phyloP scores from a whole-genome alignment of 1,140 invertebrate species.

The Prorops nasuta region DNA sequence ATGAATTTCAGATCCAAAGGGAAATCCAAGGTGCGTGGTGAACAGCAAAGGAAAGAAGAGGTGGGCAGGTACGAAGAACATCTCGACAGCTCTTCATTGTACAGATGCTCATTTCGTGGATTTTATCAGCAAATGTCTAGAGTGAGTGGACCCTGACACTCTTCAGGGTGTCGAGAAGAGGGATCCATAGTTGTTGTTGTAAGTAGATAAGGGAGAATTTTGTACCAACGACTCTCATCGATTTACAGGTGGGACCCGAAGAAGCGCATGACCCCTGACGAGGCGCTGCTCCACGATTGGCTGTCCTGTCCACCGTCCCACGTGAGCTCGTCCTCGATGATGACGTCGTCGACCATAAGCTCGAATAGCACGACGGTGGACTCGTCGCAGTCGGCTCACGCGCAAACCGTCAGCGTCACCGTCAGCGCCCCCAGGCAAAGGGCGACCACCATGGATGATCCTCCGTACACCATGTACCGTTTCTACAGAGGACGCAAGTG shows the following conservation, averaged over 20 bases:
- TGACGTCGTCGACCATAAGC: slow-evolving; percentile 35
- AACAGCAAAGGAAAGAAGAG: slow-evolving; percentile 90
- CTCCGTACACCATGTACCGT: slow-evolving; percentile 44
- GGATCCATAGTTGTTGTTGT: no score
- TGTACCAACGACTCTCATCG: no score
- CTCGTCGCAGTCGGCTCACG: slow-evolving; percentile 36
- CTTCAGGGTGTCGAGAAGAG: no score
- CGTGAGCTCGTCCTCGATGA: slow-evolving; percentile 39
- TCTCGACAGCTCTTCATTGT: slow-evolving; percentile 75
- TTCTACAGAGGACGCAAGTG: slow-evolving; percentile 48
- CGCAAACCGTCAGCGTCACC: slow-evolving; percentile 40
- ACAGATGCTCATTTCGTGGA: slow-evolving; percentile 90
- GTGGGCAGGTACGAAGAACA: slow-evolving; percentile 78
- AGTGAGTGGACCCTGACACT: slow-evolving; percentile 79
- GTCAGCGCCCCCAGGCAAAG: slow-evolving; percentile 30
- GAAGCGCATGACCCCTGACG: slow-evolving; percentile 87
- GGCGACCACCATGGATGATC: slow-evolving; percentile 45
- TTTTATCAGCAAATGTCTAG: slow-evolving; percentile 88
- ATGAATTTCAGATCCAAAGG: slow-evolving; percentile 89
- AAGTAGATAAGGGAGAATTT: no score
- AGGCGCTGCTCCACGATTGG: slow-evolving; percentile 79
- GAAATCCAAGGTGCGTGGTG: slow-evolving; percentile 86
- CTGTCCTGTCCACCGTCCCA: slow-evolving; percentile 53
- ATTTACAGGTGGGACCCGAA: slow-evolving; percentile 85
- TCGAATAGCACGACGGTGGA: slow-evolving; percentile 33